Evolutionary conservation across 23 tunicate species (phyloP), one percentile per base, ranked within the genome.

Genomic region (Phallusia fumigata): DNA sequence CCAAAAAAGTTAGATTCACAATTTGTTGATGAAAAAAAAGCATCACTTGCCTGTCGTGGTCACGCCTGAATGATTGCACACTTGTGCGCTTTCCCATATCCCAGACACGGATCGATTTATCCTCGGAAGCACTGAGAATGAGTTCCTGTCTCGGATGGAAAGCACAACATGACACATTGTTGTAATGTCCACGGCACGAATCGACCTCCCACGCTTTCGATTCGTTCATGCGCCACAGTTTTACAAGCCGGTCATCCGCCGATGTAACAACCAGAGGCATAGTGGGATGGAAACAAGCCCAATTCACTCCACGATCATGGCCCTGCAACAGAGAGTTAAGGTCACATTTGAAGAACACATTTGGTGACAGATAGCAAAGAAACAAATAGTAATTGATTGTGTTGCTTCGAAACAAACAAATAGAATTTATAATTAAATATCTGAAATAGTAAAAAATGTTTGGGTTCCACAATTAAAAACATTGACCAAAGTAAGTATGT

Each of bases 151-250:
- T 77, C 0, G 99, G 99, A 82, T 96, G 99, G 84, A 96, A 96
- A 19, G 89, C 82, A 85, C 96, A 91, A 81, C 96, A 96, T 13
- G 96, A 81, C 18, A 96, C 99, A 64, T 96, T 96, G 90, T 91
- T 88, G 88, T 96, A 96, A 74, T 96, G 99, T 22, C 99, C 87
- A 26, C 99, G 73, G 78, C 99, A 96, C 11, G 99, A 90, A 76
- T 96, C 99, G n/a, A 96, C 96, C 90, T 96, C 99, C 99, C 99
- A 96, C 28, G 91, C 97, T 81, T 96, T 96, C 3, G 99, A 85
- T 36, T 96, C 99, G 47, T 96, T 96, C 93, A 88, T 90, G 81
- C 97, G 75, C 99, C 99, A 96, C 82, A 96, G 33, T 75, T 96
- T 96, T 12, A 96, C 97, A 0, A 90, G 80, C 30, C 99, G 81